These are phyloP conservation scores for Cololabis saira DNA, from an alignment of 2,113 vertebrate species.

Conservation along the genomic window DNA sequence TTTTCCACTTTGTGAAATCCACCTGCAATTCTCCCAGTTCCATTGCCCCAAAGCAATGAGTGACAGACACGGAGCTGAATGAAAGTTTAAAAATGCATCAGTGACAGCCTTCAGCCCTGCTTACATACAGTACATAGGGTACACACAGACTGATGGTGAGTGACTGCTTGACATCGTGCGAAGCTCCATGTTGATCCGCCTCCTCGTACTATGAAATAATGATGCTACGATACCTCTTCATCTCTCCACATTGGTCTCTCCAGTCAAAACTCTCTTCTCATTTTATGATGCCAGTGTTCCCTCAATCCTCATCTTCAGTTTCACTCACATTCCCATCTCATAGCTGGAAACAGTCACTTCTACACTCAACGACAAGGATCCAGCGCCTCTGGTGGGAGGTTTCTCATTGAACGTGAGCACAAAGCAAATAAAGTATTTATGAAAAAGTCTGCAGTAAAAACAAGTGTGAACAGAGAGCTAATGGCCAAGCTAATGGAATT, in stretches of 20 bases:
- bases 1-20: constrained; percentile 43
- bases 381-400: neutral
- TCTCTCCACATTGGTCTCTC: neutral
- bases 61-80: constrained; percentile 49
- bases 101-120: neutral
- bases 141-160: constrained; percentile 33
- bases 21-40: constrained; percentile 11
- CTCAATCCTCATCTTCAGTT: neutral
- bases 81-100: constrained; percentile 35
- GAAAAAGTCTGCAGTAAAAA: neutral
- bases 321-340: neutral
- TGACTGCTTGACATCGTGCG: constrained; percentile 38
- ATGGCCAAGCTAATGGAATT: too few relatives aligned
- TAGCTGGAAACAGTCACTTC: neutral
- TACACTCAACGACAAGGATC: neutral
- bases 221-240: constrained; percentile 17
- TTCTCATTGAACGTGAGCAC: too few relatives aligned
- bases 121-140: neutral
- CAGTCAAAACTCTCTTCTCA: neutral
- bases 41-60: constrained; percentile 53
- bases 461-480: too few relatives aligned
- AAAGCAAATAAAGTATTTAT: too few relatives aligned
- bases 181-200: constrained; percentile 29
- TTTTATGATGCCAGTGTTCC: constrained; percentile 1
- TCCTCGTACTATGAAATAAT: constrained; percentile 49